phyloP scores from a whole-genome alignment of 64 coral and sea anemone species.

The Dendronephthya gigantea region DNA sequence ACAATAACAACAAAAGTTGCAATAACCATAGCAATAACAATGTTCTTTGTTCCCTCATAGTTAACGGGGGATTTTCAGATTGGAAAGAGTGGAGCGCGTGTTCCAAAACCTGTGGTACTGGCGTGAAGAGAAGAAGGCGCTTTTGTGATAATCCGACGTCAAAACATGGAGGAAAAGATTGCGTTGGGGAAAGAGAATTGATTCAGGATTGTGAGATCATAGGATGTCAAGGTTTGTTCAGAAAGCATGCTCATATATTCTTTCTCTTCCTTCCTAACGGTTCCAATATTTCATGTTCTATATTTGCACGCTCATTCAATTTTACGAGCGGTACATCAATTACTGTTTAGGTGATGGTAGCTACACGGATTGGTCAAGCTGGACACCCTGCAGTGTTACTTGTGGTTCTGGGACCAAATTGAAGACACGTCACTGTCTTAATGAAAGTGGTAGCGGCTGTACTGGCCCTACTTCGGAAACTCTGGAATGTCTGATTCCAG shows the following conservation, averaged over 20 bases:
- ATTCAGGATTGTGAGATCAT: not conserved
- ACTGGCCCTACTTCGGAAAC: not conserved
- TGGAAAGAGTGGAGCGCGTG: conserved; percentile 8
- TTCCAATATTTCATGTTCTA: not conserved
- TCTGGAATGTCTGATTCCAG: not conserved
- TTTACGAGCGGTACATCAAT: too few species aligned
- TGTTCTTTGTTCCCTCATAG: not conserved
- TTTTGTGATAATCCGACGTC: conserved; percentile 6
- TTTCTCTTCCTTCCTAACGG: not conserved
- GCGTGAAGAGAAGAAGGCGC: not conserved
- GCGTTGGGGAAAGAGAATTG: not conserved
- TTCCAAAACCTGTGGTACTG: not conserved
- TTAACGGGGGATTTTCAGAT: not conserved
- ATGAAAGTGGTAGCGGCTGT: not conserved
- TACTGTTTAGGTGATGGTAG: not conserved
- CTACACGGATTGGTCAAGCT: not conserved
- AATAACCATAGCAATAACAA: not conserved
- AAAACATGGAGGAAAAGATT: not conserved
- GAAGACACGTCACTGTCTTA: not conserved
- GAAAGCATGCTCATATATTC: not conserved
- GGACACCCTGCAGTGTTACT: not conserved
- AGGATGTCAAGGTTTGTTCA: not conserved
- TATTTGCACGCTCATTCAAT: too few species aligned
- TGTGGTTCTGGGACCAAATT: not conserved
- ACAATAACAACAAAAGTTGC: not conserved